These are phyloP conservation scores for Cantharis nigra DNA, from an alignment of 2,888 invertebrate genomes.

Conservation along the genomic window DNA sequence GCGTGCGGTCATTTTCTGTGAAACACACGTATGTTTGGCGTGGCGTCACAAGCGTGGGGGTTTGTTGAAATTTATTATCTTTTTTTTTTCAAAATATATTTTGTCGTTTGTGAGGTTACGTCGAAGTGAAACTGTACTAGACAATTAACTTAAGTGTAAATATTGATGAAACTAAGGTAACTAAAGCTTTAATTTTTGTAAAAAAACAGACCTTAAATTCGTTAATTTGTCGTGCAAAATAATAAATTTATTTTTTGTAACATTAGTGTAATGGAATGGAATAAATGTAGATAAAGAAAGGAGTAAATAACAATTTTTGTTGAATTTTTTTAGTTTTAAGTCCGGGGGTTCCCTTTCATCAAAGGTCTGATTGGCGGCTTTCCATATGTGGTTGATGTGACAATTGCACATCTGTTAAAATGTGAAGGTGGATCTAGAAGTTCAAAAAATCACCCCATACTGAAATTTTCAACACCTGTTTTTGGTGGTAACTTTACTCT, in stretches of 20 bases:
- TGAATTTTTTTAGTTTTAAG: not conserved
- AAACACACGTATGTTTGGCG: not conserved
- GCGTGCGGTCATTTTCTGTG: not conserved
- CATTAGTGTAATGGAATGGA: not conserved
- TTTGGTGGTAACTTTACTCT: too few relatives aligned
- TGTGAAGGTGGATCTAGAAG: too few relatives aligned
- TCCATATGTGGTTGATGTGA: too few relatives aligned
- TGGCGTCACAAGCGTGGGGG: not conserved
- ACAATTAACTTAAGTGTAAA: not conserved
- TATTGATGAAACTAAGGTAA: not conserved
- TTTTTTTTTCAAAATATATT: not conserved
- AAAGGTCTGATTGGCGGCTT: too few relatives aligned
- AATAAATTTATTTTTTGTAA: not conserved
- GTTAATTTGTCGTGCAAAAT: not conserved
- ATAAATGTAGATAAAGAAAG: not conserved
- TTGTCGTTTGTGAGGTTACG: not conserved
- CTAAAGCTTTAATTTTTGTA: not conserved
- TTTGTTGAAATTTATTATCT: not conserved
- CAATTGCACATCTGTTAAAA: too few relatives aligned
- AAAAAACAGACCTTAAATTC: not conserved
- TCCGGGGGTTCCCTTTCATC: not conserved
- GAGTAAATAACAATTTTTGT: not conserved
- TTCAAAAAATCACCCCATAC: too few relatives aligned
- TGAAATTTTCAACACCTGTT: too few relatives aligned
- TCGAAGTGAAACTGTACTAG: not conserved